Conservation (phyloP, 2,797 vertebrate species). For the Harpagifer antarcticus region DNA sequence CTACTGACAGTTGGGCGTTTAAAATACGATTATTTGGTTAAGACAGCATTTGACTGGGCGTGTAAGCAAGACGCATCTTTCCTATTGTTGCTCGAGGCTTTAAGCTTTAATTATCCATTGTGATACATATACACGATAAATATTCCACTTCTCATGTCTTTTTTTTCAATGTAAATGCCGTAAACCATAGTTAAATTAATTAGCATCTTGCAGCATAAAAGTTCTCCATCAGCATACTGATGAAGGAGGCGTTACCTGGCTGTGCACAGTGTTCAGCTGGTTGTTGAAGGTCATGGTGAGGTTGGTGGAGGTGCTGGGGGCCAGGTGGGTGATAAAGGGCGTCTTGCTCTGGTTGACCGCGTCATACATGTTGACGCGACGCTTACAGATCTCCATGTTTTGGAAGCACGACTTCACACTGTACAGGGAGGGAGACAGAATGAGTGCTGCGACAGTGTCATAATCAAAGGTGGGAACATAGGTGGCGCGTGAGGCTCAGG, state of each 20-base stretch:
- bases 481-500: no score
- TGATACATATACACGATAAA: background rate
- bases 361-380: slow-evolving; percentile 97
- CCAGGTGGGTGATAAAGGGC: slow-evolving; percentile 98
- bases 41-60: background rate
- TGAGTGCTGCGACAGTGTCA: background rate
- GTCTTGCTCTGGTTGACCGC: slow-evolving; percentile 99
- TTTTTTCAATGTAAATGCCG: background rate
- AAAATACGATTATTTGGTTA: slow-evolving; percentile 22
- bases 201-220: background rate
- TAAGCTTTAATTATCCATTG: slow-evolving; percentile 19
- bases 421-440: slow-evolving; percentile 15
- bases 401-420: slow-evolving; percentile 99
- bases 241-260: slow-evolving; percentile 68
- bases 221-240: background rate
- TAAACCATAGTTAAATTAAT: slow-evolving; percentile 23
- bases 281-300: slow-evolving; percentile 99
- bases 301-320: slow-evolving; percentile 98
- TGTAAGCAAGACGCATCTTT: slow-evolving; percentile 12
- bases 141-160: background rate
- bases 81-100: background rate
- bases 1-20: slow-evolving; percentile 35
- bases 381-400: slow-evolving; percentile 99
- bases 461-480: background rate
- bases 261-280: slow-evolving; percentile 98